Percentiles rank a stretch among this genome's conserved stretches.
phyloP scores from a whole-genome alignment of 2,888 invertebrate species.

The Yponomeuta sedellus region DNA sequence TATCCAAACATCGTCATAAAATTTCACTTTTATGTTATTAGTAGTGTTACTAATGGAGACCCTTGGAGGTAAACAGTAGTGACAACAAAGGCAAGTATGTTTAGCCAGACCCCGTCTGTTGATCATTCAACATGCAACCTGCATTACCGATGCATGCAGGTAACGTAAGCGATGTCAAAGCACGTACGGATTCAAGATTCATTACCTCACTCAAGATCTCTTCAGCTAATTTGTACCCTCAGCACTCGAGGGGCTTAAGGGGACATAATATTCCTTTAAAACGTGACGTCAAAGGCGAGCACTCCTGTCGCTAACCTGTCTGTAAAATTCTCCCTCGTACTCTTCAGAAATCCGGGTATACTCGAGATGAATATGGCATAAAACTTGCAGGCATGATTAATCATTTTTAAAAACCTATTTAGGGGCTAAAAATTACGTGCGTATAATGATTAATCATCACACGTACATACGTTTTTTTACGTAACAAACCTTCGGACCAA shows the following conservation, averaged over 20 bases:
- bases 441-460: no score
- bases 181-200: constrained; percentile 28
- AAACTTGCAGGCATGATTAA: not conserved
- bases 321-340: not conserved
- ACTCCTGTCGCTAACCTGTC: constrained; percentile 52
- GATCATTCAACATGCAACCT: not conserved
- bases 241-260: constrained; percentile 30
- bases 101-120: not conserved
- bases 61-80: not conserved
- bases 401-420: no score
- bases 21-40: no score
- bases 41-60: not conserved
- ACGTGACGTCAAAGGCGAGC: constrained; percentile 65
- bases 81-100: not conserved
- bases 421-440: no score
- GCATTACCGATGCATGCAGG: not conserved
- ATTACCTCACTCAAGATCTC: constrained; percentile 40
- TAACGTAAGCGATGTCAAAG: constrained; percentile 3
- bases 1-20: no score
- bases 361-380: not conserved
- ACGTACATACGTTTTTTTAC: no score
- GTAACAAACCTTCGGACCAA: no score
- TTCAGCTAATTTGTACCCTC: constrained; percentile 46
- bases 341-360: not conserved
- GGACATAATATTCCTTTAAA: constrained; percentile 61